Percentiles rank a stretch among this genome's conserved stretches.
Evolutionary conservation across 2,797 vertebrate species (phyloP).

Genomic region (Oreochromis mossambicus): DNA sequence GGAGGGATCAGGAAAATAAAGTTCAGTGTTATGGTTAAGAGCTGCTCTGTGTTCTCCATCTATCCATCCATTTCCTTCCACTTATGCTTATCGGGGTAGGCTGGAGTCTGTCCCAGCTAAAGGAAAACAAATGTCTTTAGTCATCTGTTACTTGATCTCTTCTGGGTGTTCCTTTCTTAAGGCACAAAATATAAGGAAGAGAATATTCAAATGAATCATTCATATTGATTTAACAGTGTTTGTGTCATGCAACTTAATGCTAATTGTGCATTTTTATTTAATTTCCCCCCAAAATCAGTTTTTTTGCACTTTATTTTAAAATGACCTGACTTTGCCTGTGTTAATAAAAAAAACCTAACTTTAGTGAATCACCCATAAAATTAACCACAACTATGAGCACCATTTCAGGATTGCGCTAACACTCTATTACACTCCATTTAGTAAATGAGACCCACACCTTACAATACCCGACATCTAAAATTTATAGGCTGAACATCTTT

Average conservation of each 20-base stretch:
- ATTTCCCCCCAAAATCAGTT: rapidly evolving
- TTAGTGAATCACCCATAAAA: not conserved
- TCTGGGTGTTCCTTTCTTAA: not conserved
- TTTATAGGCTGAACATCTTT: not conserved
- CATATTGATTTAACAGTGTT: not conserved
- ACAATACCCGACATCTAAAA: not conserved
- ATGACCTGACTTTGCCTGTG: not conserved
- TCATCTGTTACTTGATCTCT: constrained; percentile 49
- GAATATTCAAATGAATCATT: not conserved
- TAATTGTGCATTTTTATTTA: not conserved
- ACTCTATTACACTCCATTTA: not conserved
- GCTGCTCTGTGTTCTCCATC: not conserved
- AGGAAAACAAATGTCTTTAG: constrained; percentile 42
- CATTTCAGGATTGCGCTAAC: not conserved
- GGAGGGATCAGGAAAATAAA: not conserved
- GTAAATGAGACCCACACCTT: not conserved
- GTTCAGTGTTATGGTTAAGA: not conserved
- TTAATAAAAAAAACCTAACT: not conserved
- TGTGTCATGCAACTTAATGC: not conserved
- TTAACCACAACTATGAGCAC: not conserved
- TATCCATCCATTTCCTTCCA: not conserved
- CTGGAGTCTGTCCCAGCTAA: not conserved
- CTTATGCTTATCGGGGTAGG: not conserved
- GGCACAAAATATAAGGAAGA: not conserved
- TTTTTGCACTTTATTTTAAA: not conserved